Conservation (phyloP, 2,113 vertebrate species). For the Panthera leo region DNA sequence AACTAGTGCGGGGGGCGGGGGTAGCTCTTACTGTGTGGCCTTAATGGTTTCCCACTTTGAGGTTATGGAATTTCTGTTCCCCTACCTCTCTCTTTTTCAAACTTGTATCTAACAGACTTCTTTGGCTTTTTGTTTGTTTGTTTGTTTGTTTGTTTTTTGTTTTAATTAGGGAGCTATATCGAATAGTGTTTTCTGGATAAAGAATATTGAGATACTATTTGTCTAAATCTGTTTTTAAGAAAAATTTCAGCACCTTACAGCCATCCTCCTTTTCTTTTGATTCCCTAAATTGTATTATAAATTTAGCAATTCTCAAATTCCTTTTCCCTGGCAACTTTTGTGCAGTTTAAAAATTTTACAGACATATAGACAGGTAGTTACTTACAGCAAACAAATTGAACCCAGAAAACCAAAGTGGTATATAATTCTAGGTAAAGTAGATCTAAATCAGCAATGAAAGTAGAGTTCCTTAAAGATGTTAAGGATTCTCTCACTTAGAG, state of each 20-base stretch:
- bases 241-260: background rate
- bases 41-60: background rate
- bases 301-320: background rate
- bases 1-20: background rate
- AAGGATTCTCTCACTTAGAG: background rate
- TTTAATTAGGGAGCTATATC: background rate
- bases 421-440: background rate
- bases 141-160: background rate
- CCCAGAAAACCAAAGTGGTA: background rate
- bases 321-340: background rate
- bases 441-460: background rate
- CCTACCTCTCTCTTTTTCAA: background rate
- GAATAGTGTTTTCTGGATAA: constrained; percentile 33
- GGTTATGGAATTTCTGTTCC: background rate
- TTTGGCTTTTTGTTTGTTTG: background rate
- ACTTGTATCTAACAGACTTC: background rate
- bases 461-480: background rate
- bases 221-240: background rate
- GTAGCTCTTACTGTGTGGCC: background rate
- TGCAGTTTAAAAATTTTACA: background rate
- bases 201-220: background rate
- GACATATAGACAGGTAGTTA: background rate
- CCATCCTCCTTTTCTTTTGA: background rate
- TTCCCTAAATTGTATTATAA: background rate
- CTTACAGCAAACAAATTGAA: background rate